Percentiles rank a stretch among this genome's conserved stretches.
These are phyloP conservation scores for Artemisiospiza belli DNA, from an alignment of 2,113 vertebrate genomes.

Conservation along the genomic window DNA sequence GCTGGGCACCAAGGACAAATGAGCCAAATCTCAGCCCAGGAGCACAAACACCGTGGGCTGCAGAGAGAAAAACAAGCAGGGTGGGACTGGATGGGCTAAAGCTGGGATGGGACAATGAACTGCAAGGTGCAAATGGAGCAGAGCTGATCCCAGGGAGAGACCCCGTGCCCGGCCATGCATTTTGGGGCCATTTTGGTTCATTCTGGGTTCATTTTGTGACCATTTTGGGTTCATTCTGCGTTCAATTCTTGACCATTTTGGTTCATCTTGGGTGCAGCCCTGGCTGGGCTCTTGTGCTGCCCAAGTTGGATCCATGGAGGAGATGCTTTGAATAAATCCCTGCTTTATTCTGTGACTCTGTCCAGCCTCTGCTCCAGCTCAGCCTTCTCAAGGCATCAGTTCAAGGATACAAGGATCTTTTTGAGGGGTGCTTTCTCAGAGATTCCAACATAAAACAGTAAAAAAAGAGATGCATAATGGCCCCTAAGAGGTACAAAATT, in stretches of 20 bases:
- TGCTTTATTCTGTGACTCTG: neutral
- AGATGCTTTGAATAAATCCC: neutral
- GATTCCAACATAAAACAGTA: neutral
- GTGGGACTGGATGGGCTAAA: neutral
- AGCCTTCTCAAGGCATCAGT: neutral
- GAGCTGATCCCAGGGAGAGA: neutral
- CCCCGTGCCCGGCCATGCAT: neutral
- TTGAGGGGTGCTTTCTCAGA: accelerated
- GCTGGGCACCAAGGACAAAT: neutral
- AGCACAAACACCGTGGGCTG: neutral
- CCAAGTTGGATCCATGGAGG: neutral
- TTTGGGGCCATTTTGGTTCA: neutral
- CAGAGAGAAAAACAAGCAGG: neutral
- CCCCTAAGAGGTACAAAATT: accelerated
- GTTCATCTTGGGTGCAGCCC: neutral
- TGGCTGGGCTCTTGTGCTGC: neutral
- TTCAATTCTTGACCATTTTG: neutral
- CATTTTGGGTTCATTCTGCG: neutral
- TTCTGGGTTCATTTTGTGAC: neutral
- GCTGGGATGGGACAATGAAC: neutral
- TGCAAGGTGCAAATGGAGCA: neutral
- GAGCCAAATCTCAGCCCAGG: neutral
- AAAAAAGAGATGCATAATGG: accelerated
- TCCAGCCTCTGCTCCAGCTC: neutral
- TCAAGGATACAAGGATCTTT: neutral